Conservation (phyloP, 2,888 invertebrate genomes). For the Eupithecia pulchellata region DNA sequence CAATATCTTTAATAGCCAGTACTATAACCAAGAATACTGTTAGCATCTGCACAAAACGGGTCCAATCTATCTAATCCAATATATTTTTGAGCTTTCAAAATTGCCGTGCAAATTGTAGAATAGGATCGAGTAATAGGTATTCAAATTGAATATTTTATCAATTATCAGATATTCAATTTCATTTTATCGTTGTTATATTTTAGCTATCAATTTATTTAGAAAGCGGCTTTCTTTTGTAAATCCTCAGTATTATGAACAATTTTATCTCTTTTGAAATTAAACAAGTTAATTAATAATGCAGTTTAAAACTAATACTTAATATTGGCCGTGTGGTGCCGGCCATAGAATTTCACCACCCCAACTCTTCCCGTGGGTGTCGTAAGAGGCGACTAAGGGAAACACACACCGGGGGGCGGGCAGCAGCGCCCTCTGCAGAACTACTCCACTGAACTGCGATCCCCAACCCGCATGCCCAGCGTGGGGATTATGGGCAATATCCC, state of each 20-base stretch:
- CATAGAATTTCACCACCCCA: no score
- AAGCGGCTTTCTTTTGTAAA: neutral
- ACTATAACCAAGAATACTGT: slow-evolving; percentile 28
- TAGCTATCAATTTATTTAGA: neutral
- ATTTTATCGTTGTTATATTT: slow-evolving; percentile 41
- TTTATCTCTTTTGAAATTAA: neutral
- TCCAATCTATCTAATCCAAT: slow-evolving; percentile 37
- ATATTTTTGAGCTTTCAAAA: slow-evolving; percentile 21
- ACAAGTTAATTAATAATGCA: neutral
- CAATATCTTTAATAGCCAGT: slow-evolving; percentile 23
- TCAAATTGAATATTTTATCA: slow-evolving; percentile 39
- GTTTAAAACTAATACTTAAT: neutral
- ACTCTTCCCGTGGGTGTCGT: no score
- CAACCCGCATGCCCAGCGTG: no score
- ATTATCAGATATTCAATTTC: slow-evolving; percentile 43
- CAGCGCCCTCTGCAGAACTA: no score
- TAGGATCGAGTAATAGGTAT: slow-evolving; percentile 29
- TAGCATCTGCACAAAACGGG: slow-evolving; percentile 37
- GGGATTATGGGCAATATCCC: no score
- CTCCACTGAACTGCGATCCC: no score
- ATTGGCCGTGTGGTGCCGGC: no score
- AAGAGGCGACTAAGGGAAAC: no score
- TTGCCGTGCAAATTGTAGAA: slow-evolving; percentile 42
- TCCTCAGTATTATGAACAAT: neutral
- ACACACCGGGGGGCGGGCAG: no score